phyloP scores from a whole-genome alignment of 2,888 invertebrate genomes.

The Thymelicus acteon region DNA sequence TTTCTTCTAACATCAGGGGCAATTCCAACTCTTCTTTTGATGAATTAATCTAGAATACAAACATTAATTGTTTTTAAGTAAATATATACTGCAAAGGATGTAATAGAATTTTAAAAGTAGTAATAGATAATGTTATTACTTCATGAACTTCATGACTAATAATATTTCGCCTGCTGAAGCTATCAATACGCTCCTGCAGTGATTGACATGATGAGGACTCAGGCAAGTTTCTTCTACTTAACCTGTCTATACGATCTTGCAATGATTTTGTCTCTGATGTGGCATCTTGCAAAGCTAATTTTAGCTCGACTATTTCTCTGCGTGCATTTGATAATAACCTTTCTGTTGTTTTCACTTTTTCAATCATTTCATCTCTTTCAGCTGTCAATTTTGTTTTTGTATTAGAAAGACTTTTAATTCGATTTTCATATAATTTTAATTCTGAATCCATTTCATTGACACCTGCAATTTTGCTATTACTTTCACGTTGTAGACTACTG shows the following conservation, averaged over 20 bases:
- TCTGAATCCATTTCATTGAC: conserved; percentile 68
- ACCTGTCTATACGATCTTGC: conserved; percentile 77
- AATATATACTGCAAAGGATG: background rate
- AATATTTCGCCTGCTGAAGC: conserved; percentile 56
- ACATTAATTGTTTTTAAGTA: conserved; percentile 16
- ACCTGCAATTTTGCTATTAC: conserved; percentile 54
- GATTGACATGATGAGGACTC: conserved; percentile 80
- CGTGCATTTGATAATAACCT: conserved; percentile 87
- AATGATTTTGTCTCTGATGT: conserved; percentile 85
- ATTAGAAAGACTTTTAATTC: conserved; percentile 76
- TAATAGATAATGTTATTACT: conserved; percentile 48
- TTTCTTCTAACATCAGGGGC: conserved; percentile 69
- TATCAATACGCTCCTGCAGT: conserved; percentile 80
- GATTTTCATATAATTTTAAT: conserved; percentile 76
- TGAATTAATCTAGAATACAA: conserved; percentile 60
- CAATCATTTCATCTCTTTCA: conserved; percentile 85
- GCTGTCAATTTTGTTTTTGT: conserved; percentile 87
- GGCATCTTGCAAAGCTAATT: conserved; percentile 86
- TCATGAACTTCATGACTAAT: conserved; percentile 56
- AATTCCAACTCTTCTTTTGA: conserved; percentile 64
- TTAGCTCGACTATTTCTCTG: conserved; percentile 87
- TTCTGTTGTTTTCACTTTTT: conserved; percentile 84
- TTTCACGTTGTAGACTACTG: conserved; percentile 65
- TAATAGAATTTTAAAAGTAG: no score
- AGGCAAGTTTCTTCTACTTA: conserved; percentile 53